Evolutionary conservation across 2,113 vertebrate genomes (phyloP), one percentile per base, ranked within the genome.

Genomic region (Chinchilla lanigera): DNA sequence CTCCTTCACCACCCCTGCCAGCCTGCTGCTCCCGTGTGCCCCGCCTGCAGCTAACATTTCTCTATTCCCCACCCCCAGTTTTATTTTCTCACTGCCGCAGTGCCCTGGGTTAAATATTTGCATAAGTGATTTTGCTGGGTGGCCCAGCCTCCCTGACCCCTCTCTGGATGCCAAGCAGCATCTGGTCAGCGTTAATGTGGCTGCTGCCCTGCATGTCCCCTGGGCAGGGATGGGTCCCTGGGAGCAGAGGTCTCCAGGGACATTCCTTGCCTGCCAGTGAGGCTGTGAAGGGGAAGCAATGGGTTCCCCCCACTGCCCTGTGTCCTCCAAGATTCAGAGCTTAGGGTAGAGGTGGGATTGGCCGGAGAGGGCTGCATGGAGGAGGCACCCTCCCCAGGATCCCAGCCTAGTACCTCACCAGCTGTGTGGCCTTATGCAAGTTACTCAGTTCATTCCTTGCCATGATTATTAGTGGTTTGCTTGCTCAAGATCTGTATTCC

Each of bases 191-290:
- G 1, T 12, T 24, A 12, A 11, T n/a, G 33, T 33, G 24, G 54
- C 0, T 0, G 24, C 65, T 41, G 1, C 44, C 35, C 52, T 33
- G n/a, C 3, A 0, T 16, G 60, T 35, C 30, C 78, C 52, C 38
- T 1, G 5, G 20, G 20, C 0, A 0, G 38, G 6, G 19, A 22
- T 2, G 2, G 4, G 10, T 4, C 17, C 44, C 35, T 7, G 0
- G 9, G 30, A 77, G 44, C 71, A 30, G 60, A 14, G 26, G 24
- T 20, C 65, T 50, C 61, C 0, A 3, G 2, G 14, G 44, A 47
- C 2, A 4, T 24, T 41, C 47, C 81, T 75, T 2, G 1, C 35
- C 41, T 44, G 10, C 61, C 75, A 6, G 16, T 7, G 8, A 24
- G 26, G 16, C 73, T 41, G 33, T 0, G 5, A 44, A 60, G 20